Conservation (phyloP, 2,888 invertebrate genomes). For the Protophormia terraenovae region DNA sequence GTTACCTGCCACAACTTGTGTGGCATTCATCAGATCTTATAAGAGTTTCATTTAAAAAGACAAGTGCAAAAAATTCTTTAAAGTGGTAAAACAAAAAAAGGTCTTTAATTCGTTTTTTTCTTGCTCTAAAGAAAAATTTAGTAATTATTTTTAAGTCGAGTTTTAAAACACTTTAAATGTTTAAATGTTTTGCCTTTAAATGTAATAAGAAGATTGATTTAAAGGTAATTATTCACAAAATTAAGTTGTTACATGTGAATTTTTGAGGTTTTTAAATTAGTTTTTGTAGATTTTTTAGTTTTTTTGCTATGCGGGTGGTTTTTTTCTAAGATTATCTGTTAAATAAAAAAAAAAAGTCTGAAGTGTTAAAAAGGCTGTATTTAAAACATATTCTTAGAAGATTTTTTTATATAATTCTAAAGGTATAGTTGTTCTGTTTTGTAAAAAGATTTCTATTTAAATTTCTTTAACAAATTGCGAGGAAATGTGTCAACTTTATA, state of each 20-base stretch:
- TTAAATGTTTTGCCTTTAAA: constrained; percentile 40
- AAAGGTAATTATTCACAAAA: constrained; percentile 53
- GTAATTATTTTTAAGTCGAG: constrained; percentile 58
- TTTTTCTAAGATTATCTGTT: not conserved
- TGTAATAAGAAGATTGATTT: constrained; percentile 63
- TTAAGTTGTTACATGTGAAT: constrained; percentile 11
- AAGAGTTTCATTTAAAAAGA: not conserved
- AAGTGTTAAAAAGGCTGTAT: too few relatives aligned
- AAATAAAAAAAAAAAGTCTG: not conserved
- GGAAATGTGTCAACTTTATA: too few relatives aligned
- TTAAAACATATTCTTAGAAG: not conserved
- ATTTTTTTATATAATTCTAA: not conserved
- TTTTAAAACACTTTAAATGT: constrained; percentile 52
- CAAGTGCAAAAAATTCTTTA: constrained; percentile 51
- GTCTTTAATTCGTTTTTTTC: not conserved
- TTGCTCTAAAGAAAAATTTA: constrained; percentile 24
- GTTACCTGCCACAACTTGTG: constrained; percentile 54
- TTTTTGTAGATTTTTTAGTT: not conserved
- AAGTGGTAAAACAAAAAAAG: not conserved
- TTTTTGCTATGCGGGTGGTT: constrained; percentile 1
- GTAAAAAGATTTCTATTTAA: too few relatives aligned
- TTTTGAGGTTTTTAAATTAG: constrained; percentile 14
- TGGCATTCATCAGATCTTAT: constrained; percentile 25
- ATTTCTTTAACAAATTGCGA: too few relatives aligned
- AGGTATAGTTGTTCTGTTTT: too few relatives aligned